Percentiles rank a stretch among this genome's conserved stretches.
Conservation (phyloP, 2,113 vertebrate genomes). For the Rhadina sibilatrix region DNA sequence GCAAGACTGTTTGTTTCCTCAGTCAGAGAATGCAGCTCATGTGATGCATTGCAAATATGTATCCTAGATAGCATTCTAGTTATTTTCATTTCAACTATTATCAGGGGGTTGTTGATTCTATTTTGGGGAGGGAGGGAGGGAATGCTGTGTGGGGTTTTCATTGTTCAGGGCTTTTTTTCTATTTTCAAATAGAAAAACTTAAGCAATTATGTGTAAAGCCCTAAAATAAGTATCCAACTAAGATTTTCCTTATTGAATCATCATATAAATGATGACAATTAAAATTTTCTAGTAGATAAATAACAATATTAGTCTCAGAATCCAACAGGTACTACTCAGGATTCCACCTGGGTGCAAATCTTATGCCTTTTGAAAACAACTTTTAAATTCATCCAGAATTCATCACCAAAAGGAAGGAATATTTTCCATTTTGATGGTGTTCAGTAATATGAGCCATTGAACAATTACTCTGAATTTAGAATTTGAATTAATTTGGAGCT, state of each 20-base stretch:
- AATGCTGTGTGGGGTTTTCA: fast-evolving
- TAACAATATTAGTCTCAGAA: not conserved
- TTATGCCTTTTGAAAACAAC: not conserved
- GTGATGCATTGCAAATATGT: not conserved
- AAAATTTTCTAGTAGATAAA: not conserved
- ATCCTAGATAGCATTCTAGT: not conserved
- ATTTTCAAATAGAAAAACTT: not conserved
- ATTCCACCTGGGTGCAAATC: not conserved
- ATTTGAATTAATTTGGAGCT: not conserved
- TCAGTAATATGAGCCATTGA: not conserved
- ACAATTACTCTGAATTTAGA: not conserved
- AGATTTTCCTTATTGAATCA: not conserved
- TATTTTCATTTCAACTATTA: not conserved
- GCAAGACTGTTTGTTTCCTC: not conserved
- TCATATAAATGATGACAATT: not conserved
- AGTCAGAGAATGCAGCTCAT: not conserved
- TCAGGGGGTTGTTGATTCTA: fast-evolving
- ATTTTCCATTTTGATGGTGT: not conserved
- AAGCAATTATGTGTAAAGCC: not conserved
- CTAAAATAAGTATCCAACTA: not conserved
- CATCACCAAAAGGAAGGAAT: not conserved
- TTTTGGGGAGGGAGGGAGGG: fast-evolving
- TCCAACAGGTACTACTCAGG: not conserved
- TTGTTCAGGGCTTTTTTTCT: not conserved
- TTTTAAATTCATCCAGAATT: not conserved